Evolutionary conservation across 2,113 vertebrate species (phyloP).

Genomic region (Fulmarus glacialis): DNA sequence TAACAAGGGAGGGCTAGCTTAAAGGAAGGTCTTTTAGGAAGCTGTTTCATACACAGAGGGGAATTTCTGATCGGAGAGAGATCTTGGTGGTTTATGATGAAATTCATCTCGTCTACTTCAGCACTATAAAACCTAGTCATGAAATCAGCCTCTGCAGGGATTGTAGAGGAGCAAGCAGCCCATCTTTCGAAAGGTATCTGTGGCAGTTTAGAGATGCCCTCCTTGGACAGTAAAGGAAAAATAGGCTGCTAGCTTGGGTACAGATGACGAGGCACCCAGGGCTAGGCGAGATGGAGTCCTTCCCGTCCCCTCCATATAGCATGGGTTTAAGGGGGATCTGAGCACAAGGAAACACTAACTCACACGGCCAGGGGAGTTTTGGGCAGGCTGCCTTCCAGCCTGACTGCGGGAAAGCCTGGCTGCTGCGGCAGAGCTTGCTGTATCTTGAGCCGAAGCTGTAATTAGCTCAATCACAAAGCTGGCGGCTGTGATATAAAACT

Average conservation of each 20-base stretch:
- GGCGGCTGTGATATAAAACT: neutral
- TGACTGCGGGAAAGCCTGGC: neutral
- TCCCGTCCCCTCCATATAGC: neutral
- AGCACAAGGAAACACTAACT: neutral
- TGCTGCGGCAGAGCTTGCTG: neutral
- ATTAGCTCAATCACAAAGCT: neutral
- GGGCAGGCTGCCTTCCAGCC: neutral
- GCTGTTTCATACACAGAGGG: neutral
- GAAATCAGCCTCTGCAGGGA: neutral
- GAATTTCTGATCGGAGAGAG: neutral
- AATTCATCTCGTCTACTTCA: neutral
- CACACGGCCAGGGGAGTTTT: neutral
- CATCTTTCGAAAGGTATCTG: neutral
- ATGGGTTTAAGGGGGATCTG: neutral
- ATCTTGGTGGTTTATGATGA: neutral
- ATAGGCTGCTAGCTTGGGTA: rapidly evolving
- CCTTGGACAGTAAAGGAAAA: neutral
- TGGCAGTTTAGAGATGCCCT: neutral
- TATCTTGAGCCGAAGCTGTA: neutral
- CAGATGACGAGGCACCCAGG: neutral
- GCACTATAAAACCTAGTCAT: neutral
- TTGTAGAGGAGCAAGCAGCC: neutral
- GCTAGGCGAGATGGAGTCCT: neutral
- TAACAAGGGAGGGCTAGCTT: neutral
- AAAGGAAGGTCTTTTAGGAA: neutral